Evolutionary conservation across 1,140 invertebrate genomes (phyloP).

Genomic region (Bombus fervidus): DNA sequence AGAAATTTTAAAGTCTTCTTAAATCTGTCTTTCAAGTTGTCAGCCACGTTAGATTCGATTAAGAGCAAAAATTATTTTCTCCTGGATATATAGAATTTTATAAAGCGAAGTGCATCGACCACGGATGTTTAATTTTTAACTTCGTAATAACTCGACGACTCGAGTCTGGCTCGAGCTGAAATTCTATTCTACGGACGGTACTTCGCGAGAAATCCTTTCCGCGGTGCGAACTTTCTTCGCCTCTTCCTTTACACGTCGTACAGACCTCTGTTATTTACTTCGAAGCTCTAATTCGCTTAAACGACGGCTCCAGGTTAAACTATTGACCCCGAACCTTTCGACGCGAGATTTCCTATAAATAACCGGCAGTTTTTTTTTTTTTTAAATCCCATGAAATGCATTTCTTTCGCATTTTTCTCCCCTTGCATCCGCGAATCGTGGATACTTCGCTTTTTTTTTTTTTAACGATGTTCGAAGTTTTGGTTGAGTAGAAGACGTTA

Average conservation of each 20-base stretch:
- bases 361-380: background rate
- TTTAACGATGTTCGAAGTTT: background rate
- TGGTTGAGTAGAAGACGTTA: background rate
- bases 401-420: background rate
- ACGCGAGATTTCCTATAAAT: constrained; percentile 11
- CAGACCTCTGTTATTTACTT: constrained; percentile 24
- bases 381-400: background rate
- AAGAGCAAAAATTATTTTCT: background rate
- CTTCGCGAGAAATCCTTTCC: background rate
- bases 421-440: background rate
- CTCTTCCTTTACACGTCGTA: background rate
- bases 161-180: background rate
- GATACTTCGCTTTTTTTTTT: background rate
- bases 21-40: too few species aligned
- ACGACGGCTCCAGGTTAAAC: constrained; percentile 24
- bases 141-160: background rate
- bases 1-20: too few species aligned
- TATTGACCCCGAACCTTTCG: background rate
- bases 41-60: too few species aligned
- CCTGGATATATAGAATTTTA: background rate
- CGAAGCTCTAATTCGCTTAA: constrained; percentile 39
- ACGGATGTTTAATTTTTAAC: background rate
- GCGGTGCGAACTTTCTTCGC: background rate
- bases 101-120: background rate
- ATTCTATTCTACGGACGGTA: background rate